Evolutionary conservation across 2,888 invertebrate species (phyloP).

Genomic region (Zhuqinia jingwanae): DNA sequence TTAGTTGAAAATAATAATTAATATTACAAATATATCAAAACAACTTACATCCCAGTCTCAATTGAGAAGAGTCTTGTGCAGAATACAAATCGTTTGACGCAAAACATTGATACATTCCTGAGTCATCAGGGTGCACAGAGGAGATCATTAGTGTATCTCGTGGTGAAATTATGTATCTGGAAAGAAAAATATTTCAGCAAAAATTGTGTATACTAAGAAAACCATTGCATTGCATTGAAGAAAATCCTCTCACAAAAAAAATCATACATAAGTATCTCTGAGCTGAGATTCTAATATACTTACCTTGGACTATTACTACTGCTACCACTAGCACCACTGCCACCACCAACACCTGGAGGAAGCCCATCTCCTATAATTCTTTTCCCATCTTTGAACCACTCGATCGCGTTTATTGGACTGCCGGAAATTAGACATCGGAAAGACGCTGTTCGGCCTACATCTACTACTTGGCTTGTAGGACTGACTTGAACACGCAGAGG

Average conservation of each 20-base stretch:
- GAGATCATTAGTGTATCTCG: conserved; percentile 81
- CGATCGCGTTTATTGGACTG: conserved; percentile 89
- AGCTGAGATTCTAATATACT: too few species aligned
- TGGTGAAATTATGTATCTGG: conserved; percentile 75
- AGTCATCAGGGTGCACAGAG: conserved; percentile 88
- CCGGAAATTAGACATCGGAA: conserved; percentile 94
- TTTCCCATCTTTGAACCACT: conserved; percentile 91
- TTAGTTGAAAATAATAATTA: too few species aligned
- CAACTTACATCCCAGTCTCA: conserved; percentile 88
- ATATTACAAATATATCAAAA: neutral
- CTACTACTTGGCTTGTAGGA: conserved; percentile 85
- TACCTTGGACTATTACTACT: conserved; percentile 63
- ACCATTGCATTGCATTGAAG: too few species aligned
- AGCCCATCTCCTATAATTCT: conserved; percentile 84
- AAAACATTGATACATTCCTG: conserved; percentile 94
- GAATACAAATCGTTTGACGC: conserved; percentile 89
- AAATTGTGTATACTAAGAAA: too few species aligned
- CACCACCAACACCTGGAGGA: conserved; percentile 17
- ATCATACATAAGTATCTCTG: too few species aligned
- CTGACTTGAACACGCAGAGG: conserved; percentile 88
- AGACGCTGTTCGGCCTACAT: conserved; percentile 90
- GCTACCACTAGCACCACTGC: conserved; percentile 15
- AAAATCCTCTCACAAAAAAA: too few species aligned
- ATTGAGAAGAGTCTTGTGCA: conserved; percentile 90
- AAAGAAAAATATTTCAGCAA: too few species aligned